Evolutionary conservation across 2,797 vertebrate genomes (phyloP).

Genomic region (Sarcoramphus papa): DNA sequence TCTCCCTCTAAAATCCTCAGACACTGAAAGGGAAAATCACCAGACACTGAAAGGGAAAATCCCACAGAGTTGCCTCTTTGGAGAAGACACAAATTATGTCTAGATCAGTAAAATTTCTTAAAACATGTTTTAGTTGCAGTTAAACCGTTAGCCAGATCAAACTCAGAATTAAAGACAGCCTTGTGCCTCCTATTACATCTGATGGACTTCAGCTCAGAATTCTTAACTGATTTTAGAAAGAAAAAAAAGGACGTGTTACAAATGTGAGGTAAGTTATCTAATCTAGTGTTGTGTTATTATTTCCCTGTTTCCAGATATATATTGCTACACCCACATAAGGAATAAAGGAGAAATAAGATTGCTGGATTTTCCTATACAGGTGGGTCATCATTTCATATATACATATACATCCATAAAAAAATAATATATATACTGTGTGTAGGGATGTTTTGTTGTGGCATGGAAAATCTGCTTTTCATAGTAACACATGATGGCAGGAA

Average conservation of each 20-base stretch:
- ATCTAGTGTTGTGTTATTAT: not conserved
- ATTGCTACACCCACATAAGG: not conserved
- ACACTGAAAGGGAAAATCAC: not conserved
- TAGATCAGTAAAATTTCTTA: not conserved
- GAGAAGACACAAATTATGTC: not conserved
- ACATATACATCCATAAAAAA: not conserved
- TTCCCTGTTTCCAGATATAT: not conserved
- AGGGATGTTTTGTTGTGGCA: not conserved
- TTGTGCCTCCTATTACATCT: not conserved
- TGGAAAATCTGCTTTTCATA: not conserved
- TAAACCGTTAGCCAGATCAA: not conserved
- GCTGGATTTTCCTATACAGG: not conserved
- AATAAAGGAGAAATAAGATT: not conserved
- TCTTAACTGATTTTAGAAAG: not conserved
- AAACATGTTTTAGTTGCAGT: not conserved
- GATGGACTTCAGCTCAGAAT: not conserved
- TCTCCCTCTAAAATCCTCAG: not conserved
- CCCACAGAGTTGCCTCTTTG: not conserved
- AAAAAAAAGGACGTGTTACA: not conserved
- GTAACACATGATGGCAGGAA: not conserved
- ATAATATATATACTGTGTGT: not conserved
- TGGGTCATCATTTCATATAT: not conserved
- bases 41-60: not conserved
- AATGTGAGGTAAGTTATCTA: not conserved
- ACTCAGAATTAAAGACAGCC: not conserved